Evolutionary conservation across 2,797 vertebrate species (phyloP), one percentile per base, ranked within the genome.

Genomic region (Microctenopoma steveboyesi): DNA sequence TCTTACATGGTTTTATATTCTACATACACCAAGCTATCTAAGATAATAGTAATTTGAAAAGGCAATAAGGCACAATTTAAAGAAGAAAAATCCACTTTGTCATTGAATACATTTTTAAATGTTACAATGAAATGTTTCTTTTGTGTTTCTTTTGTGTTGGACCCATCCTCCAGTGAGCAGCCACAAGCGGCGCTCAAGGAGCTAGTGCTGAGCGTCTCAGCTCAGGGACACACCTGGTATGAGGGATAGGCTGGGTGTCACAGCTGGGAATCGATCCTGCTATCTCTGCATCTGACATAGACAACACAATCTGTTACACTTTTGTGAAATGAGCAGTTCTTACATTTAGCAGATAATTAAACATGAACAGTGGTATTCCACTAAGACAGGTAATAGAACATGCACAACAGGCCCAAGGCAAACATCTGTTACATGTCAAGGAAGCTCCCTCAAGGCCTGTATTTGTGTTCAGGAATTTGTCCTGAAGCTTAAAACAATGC

Each of bases 351-450:
- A 13, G 15, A 48, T 51, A 28, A 61, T 64, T 15, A 68, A 68
- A 76, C 51, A 47, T n/a, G 4, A 68, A n/a, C 35, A 48, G 28
- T 4, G 25, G 25, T 22, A 47, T 69, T 40, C 9, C 46, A 42
- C 14, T 54, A 62, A 70, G 10, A 49, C 7, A 51, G 25, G 35
- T 45, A 12, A 62, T 58, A 35, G 13, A 75, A 59, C 46, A 54
- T 59, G 45, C 18, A 64, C 18, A 1, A 12, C 37, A 55, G 50
- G 62, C 67, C 63, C 28, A 59, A 54, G 16, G 72, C 80, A 66
- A 70, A 58, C 61, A 63, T 59, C 5, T 55, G n/a, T 57, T 56
- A 48, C 50, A 82, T 62, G 51, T 66, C 40, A 63, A 8, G 30
- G 4, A 18, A 37, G 25, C 49, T 70, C 64, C 61, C 39, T 33